Conservation (phyloP, 2,797 vertebrate genomes). For the Macropus fuliginosus region DNA sequence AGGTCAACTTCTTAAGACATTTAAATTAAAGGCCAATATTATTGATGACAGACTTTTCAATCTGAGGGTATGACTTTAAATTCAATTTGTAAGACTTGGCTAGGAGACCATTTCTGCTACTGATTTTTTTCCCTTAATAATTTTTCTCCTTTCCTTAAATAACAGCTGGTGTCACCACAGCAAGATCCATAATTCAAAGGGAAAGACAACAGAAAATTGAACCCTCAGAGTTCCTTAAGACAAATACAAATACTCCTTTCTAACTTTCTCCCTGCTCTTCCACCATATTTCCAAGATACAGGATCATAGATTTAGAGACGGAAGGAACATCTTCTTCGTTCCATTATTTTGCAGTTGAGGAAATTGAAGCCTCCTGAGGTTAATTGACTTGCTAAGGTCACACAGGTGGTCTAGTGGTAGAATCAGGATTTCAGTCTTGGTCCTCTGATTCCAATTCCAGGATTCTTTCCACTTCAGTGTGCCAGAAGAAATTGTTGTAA, state of each 20-base stretch:
- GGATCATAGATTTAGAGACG: background rate
- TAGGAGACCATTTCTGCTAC: slow-evolving; percentile 23
- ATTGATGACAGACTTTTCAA: background rate
- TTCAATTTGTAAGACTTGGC: slow-evolving; percentile 5
- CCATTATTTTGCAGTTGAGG: background rate
- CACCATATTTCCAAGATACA: background rate
- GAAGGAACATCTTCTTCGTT: background rate
- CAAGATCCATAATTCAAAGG: background rate
- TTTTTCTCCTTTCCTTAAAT: slow-evolving; percentile 42
- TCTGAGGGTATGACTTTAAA: background rate
- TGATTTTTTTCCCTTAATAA: slow-evolving; percentile 57
- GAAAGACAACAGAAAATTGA: background rate
- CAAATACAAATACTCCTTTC: slow-evolving; percentile 24
- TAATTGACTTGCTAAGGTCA: background rate
- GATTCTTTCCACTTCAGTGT: background rate
- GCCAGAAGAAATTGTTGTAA: background rate
- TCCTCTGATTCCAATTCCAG: background rate
- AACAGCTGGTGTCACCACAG: background rate
- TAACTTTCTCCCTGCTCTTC: background rate
- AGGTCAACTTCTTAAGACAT: background rate
- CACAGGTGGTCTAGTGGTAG: background rate
- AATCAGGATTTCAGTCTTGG: background rate
- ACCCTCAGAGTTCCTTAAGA: background rate
- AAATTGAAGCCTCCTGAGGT: background rate
- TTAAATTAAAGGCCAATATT: slow-evolving; percentile 23